Base-by-base conservation (phyloP, 1,140 invertebrate species). In the Drosophila setifemur region DNA sequence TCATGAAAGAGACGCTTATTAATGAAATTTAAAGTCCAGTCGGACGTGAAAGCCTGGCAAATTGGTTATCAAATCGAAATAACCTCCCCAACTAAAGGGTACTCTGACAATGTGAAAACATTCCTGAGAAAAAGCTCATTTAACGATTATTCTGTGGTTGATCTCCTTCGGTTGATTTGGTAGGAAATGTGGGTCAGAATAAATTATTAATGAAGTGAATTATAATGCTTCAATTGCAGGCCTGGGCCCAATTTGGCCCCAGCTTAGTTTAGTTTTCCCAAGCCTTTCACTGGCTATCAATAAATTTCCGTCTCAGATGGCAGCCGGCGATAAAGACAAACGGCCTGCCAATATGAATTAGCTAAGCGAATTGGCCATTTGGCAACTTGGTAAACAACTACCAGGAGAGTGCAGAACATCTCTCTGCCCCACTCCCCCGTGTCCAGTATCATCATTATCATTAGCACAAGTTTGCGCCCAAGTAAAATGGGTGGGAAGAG, bases 281-380 rank as follows among this genome's bases (percentile, higher is more conserved):
- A 72, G 75, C 79, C 79, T 85, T 85, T 85, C 79, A 85, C 79
- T 85, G 72, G 23, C 82, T 85, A 85, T 85, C 79, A 86, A 85
- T 85, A 85, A 86, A 86, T 85, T 73, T 64, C 54, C 53, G 73
- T 66, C 71, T 77, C 37, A 28, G 60, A 64, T 64, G 60, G 78
- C 75, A 60, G 74, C 70, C 57, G 63, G 79, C 74, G 79, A 83
- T 83, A 83, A 85, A 83, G 79, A 83, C 79, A 83, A 83, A 83
- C 79, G 70, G 79, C 60, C 79, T 83, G 79, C 79, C 79, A 83
- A 83, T 83, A 83, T 83, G 79, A 83, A 83, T 83, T 83, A 83
- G 79, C 79, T 85, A 83, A 83, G 79, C 79, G 79, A 85, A 79
- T 83, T 83, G 79, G 81, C 79, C 74, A 83, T 83, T 85, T 85